Base-by-base conservation (phyloP, 2,888 invertebrate genomes). In the Dilophus febrilis region DNA sequence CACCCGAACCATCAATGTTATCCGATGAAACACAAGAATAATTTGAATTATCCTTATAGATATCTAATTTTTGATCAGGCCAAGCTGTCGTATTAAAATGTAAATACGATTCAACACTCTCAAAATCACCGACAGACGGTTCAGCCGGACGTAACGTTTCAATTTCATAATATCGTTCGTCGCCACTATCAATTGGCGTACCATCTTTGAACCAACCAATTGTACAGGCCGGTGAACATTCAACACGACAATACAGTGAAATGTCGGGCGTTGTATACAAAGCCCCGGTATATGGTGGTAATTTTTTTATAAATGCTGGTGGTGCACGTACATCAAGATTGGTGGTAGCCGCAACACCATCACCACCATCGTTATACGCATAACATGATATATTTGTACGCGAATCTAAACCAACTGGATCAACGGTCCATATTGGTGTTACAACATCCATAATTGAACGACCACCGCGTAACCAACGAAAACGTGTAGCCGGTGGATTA, bases 331-430 rank as follows among this genome's bases (percentile, higher is more conserved):
- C 81, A 51, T 81, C 72, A 50, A 86, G 71, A 51, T 71, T 71
- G 40, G 74, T 70, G 28, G 71, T 72, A 17, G 76, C 78, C 35
- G 73, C 66, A 41, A 70, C 69, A 37, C 84, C 81, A 49, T 78
- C 75, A 0, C 91, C 92, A 1, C 87, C 87, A 11, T 80, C 76
- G 60, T 87, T 91, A 59, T 73, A 72, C 0, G 88, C 88, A 48
- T 78, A 72, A 55, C 94, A 94, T 1, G 86, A 82, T 65, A 88
- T 91, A 67, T 86, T 87, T 51, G 85, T 84, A 45, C 86, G 73
- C 37, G 85, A 84, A 56, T 85, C 82, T 46, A 92, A 64, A 11
- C 82, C 79, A 12, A 87, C 88, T 0, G 86, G 82, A 46, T 79
- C 78, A 45, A 90, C 79, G 22, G 76, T 80, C 72, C 82, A 82